Evolutionary conservation across 2,888 invertebrate genomes (phyloP).

Genomic region (Chirona hameri): DNA sequence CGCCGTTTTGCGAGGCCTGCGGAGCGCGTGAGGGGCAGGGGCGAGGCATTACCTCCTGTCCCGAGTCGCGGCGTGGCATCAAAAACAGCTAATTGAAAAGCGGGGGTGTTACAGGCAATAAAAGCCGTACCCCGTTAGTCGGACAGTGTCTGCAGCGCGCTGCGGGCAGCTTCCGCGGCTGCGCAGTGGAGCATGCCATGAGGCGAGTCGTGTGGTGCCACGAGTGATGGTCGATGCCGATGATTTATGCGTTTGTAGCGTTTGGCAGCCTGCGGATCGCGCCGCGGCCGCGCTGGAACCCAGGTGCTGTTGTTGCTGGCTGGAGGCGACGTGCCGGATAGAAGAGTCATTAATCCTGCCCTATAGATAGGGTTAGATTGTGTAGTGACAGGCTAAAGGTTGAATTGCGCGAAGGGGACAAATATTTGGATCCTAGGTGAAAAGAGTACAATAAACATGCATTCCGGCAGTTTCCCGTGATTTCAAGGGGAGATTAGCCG

Average conservation of each 20-base stretch:
- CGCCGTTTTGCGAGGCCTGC: neutral
- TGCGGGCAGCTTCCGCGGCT: neutral
- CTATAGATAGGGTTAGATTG: slow-evolving; percentile 25
- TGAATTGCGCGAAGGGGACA: slow-evolving; percentile 2
- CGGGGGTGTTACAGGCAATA: slow-evolving; percentile 13
- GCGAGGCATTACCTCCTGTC: neutral
- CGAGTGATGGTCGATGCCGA: neutral
- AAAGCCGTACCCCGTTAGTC: neutral
- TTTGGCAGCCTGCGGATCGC: neutral
- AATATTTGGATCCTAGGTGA: slow-evolving; percentile 13
- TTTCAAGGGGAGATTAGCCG: neutral
- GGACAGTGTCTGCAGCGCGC: neutral
- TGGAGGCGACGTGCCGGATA: neutral
- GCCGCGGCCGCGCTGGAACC: neutral
- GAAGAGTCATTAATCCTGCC: slow-evolving; percentile 1
- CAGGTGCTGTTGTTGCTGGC: neutral
- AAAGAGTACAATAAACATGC: slow-evolving; percentile 22
- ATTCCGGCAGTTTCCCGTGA: neutral
- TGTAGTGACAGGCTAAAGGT: slow-evolving; percentile 4
- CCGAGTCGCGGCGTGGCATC: neutral
- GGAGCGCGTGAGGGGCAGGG: neutral
- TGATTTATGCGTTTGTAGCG: neutral
- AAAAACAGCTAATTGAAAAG: slow-evolving; percentile 25
- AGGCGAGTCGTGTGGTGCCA: neutral
- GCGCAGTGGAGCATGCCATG: neutral